Conservation (phyloP, 2,888 invertebrate genomes). For the Rhingia rostrata region DNA sequence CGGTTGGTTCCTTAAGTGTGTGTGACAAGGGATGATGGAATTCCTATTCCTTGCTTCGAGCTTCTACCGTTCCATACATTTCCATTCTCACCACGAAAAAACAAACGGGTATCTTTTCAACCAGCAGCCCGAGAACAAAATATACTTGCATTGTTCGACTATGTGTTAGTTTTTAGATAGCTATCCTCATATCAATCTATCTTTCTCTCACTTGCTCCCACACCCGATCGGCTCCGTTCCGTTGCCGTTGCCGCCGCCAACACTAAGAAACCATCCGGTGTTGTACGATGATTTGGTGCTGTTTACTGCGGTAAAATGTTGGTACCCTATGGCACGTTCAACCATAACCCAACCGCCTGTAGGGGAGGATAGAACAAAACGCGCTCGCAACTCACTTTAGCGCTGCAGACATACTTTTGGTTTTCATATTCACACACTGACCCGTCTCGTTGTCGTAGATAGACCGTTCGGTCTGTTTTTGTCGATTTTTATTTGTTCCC, state of each 20-base stretch:
- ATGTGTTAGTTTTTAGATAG: constrained; percentile 45
- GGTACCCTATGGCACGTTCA: constrained; percentile 41
- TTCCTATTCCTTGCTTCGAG: constrained; percentile 35
- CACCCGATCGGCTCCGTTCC: constrained; percentile 26
- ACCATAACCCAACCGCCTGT: constrained; percentile 65
- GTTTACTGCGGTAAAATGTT: constrained; percentile 60
- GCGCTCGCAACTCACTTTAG: constrained; percentile 35
- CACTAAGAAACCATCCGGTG: too few species aligned
- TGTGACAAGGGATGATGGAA: constrained; percentile 59
- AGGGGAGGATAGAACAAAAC: constrained; percentile 66
- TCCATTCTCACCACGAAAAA: constrained; percentile 38
- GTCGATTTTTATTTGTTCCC: constrained; percentile 41
- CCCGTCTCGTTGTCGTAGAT: constrained; percentile 17
- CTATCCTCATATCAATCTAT: constrained; percentile 40
- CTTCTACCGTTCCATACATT: constrained; percentile 42
- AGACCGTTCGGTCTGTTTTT: constrained; percentile 30
- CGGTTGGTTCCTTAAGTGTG: constrained; percentile 23
- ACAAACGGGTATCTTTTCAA: constrained; percentile 45
- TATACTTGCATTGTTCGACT: constrained; percentile 33
- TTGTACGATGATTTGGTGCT: background rate
- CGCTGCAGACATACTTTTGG: constrained; percentile 49
- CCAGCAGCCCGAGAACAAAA: constrained; percentile 24
- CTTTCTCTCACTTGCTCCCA: constrained; percentile 41
- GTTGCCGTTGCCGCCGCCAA: background rate
- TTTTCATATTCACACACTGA: constrained; percentile 37